phyloP scores from a whole-genome alignment of 2,888 invertebrate genomes.

The Pandemis corylana region DNA sequence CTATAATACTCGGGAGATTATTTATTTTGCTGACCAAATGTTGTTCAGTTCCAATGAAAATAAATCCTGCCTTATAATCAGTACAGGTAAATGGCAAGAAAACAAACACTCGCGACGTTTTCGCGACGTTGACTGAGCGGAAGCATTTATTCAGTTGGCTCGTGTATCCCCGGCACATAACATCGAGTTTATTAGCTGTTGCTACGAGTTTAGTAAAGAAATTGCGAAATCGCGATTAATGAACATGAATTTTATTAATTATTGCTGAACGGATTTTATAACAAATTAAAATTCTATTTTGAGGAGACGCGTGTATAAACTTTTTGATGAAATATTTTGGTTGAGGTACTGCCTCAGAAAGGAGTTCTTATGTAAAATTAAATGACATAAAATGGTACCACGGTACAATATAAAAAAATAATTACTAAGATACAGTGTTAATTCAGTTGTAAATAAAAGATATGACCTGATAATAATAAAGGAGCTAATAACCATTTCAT shows the following conservation, averaged over 20 bases:
- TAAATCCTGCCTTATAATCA: background rate
- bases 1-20: background rate
- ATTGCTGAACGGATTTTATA: background rate
- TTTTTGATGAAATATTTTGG: no score
- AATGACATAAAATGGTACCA: no score
- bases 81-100: conserved; percentile 46
- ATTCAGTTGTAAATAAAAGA: no score
- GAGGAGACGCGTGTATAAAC: no score
- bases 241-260: background rate
- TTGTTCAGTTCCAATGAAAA: background rate
- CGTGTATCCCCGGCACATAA: conserved; percentile 61
- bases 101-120: conserved; percentile 62
- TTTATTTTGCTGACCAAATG: background rate
- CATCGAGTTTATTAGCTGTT: conserved; percentile 67
- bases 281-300: background rate
- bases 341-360: background rate
- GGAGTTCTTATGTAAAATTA: background rate
- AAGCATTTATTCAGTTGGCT: conserved; percentile 62
- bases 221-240: conserved; percentile 13
- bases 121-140: conserved; percentile 68
- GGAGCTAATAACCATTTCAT: background rate
- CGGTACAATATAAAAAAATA: no score
- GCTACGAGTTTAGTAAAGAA: conserved; percentile 56
- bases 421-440: no score
- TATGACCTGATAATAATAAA: no score